Conservation (phyloP, 2,113 vertebrate genomes). For the Vimba vimba region DNA sequence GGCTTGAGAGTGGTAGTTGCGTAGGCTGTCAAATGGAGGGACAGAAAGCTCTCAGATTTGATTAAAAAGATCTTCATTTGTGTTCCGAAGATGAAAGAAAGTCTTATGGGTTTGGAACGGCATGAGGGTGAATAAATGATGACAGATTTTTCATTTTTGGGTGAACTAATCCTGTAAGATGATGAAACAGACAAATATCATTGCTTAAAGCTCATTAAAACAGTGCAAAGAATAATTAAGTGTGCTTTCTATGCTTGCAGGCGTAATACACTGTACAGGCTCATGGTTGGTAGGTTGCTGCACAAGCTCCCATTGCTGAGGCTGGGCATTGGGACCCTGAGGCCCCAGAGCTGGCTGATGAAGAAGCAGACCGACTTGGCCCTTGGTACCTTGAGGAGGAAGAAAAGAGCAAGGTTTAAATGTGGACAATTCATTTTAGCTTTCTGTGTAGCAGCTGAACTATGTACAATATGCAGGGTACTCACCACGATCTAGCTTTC, state of each 20-base stretch:
- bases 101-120: too few species aligned
- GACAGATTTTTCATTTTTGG: too few species aligned
- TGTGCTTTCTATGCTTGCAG: slow-evolving; percentile 27
- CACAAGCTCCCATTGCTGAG: slow-evolving; percentile 67
- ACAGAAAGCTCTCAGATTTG: too few species aligned
- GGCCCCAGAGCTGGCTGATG: slow-evolving; percentile 78
- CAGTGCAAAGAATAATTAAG: slow-evolving; percentile 35
- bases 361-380: slow-evolving; percentile 78
- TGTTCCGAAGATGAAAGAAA: too few species aligned
- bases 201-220: slow-evolving; percentile 43
- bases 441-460: background rate
- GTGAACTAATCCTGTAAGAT: background rate
- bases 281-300: slow-evolving; percentile 61
- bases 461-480: background rate
- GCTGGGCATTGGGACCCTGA: slow-evolving; percentile 69
- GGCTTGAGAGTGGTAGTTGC: too few species aligned
- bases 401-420: slow-evolving; percentile 14
- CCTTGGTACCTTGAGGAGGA: slow-evolving; percentile 83
- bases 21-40: too few species aligned
- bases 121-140: too few species aligned
- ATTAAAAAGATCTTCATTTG: too few species aligned
- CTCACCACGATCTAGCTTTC: slow-evolving; percentile 93
- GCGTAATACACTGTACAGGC: slow-evolving; percentile 34
- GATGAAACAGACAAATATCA: slow-evolving; percentile 23
- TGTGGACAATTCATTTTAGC: background rate